These are phyloP conservation scores for Engystomops pustulosus DNA, from an alignment of 2,113 vertebrate species.

Conservation along the genomic window DNA sequence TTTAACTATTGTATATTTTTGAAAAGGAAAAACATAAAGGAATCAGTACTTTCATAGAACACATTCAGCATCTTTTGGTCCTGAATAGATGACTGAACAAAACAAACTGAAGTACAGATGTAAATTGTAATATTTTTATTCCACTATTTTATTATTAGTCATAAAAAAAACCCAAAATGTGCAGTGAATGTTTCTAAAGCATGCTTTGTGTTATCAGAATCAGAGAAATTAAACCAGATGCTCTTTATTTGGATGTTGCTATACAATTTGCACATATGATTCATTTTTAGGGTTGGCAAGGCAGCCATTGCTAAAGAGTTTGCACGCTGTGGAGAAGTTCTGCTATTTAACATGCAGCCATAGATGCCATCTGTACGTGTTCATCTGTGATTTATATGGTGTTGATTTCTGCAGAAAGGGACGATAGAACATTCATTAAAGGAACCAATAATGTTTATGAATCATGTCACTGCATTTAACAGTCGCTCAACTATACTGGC, in stretches of 20 bases:
- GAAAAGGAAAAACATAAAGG: no score
- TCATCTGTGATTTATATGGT: constrained; percentile 38
- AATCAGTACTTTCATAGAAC: no score
- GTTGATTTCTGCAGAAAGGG: constrained; percentile 12
- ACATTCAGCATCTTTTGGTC: no score
- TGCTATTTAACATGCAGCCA: constrained; percentile 33
- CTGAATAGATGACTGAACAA: no score
- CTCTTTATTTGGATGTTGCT: background rate
- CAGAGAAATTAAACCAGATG: background rate
- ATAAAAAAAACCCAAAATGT: background rate
- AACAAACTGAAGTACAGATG: no score
- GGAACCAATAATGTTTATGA: constrained; percentile 51
- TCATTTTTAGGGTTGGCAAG: background rate
- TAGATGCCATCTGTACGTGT: constrained; percentile 24
- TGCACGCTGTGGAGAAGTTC: background rate
- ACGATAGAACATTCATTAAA: constrained; percentile 50
- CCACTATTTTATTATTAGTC: no score
- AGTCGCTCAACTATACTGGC: constrained; percentile 22
- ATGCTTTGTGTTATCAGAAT: no score
- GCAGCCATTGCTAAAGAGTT: background rate
- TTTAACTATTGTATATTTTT: no score
- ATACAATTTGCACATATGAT: background rate
- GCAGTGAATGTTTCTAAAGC: background rate
- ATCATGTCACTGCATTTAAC: constrained; percentile 45
- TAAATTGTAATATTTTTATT: no score